Percentiles rank a stretch among this genome's conserved stretches.
These are phyloP conservation scores for Pelobates cultripes DNA, from an alignment of 2,797 vertebrate species.

Conservation along the genomic window DNA sequence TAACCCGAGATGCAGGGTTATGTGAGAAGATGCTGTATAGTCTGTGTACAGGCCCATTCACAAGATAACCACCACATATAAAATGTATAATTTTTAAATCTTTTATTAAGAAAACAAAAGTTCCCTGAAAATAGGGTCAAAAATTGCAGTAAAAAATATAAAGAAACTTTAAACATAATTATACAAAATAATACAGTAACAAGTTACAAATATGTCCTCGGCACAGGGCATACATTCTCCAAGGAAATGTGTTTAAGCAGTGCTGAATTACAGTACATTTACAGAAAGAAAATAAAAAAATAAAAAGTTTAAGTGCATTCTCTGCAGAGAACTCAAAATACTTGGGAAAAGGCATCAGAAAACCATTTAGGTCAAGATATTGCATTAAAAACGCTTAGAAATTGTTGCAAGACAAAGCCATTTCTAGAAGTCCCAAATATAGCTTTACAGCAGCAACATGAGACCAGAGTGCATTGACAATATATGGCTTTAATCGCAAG, in stretches of 20 bases:
- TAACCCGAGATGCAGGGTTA: not conserved
- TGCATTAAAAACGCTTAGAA: not conserved
- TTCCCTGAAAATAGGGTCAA: constrained; percentile 25
- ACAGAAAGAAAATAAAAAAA: too few relatives aligned
- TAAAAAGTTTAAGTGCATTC: constrained; percentile 50
- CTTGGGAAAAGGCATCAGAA: constrained; percentile 38
- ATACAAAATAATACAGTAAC: constrained; percentile 39
- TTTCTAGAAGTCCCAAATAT: not conserved
- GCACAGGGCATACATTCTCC: constrained; percentile 27
- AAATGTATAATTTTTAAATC: not conserved
- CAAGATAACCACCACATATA: not conserved
- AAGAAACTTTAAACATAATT: constrained; percentile 47
- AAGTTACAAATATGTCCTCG: constrained; percentile 29
- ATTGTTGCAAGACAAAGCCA: not conserved
- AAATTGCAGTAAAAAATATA: constrained; percentile 71
- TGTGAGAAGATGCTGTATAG: not conserved
- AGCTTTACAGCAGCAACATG: not conserved
- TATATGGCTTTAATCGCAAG: not conserved
- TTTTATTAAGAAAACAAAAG: constrained; percentile 53
- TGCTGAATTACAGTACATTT: constrained; percentile 36
- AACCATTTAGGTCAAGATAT: not conserved
- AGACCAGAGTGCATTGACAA: constrained; percentile 40
- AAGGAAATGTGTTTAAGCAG: constrained; percentile 36
- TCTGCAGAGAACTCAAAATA: constrained; percentile 25
- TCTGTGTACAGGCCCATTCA: not conserved